A percentile compares a stretch with the other conserved stretches of the same genome.
Evolutionary conservation across 2,797 vertebrate genomes (phyloP).

Genomic region (Acanthiza pusilla): DNA sequence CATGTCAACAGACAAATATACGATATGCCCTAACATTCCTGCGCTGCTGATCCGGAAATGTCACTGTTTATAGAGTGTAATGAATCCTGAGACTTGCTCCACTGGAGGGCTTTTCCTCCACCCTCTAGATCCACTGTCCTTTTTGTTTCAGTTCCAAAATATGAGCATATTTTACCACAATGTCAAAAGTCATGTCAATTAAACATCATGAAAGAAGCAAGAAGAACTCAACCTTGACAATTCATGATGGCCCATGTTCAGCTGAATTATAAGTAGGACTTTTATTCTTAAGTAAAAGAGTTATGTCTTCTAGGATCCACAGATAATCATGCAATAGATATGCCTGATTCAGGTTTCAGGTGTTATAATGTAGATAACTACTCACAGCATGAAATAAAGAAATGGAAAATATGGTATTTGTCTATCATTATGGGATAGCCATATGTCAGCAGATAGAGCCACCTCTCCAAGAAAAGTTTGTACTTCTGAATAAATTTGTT

Average conservation of each 20-base stretch:
- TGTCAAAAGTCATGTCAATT: constrained; percentile 17
- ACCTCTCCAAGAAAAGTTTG: not conserved
- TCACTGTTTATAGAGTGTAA: constrained; percentile 17
- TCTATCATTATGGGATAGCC: not conserved
- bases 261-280: not conserved
- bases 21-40: not conserved
- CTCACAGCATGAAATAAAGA: not conserved
- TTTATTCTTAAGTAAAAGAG: not conserved
- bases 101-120: constrained; percentile 22
- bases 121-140: not conserved
- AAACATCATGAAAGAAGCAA: not conserved
- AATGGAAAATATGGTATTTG: not conserved
- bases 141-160: constrained; percentile 19
- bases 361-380: not conserved
- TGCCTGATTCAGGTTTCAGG: not conserved
- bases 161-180: not conserved
- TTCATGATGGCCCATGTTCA: not conserved
- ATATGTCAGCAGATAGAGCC: not conserved
- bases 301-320: not conserved
- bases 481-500: not conserved
- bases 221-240: constrained; percentile 22
- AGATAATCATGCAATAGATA: not conserved
- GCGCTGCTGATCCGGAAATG: not conserved
- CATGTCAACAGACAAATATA: constrained; percentile 1
- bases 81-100: constrained; percentile 15